Base-by-base conservation (phyloP, 2,888 invertebrate genomes). In the Acanthopleura granulata region DNA sequence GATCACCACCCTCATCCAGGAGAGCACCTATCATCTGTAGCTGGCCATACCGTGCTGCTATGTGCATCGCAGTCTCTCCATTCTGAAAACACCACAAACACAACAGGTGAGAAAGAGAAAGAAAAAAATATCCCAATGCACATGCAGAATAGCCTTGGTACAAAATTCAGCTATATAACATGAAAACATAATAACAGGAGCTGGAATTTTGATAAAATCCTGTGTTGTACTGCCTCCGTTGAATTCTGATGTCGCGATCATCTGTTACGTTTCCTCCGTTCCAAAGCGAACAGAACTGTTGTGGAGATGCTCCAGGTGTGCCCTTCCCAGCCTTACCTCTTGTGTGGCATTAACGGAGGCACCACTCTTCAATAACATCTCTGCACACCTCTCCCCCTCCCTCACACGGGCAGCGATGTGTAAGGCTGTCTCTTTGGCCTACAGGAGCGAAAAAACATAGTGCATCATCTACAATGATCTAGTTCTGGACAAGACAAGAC, bases 341-440 rank as follows among this genome's bases (percentile, higher is more conserved):
- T 97, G 98, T 3, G 95, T 94, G 78, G 98, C 94, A 91, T 99
- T 99, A 0, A 98, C 97, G 77, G 97, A 96, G 14, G 99, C 99
- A 0, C 99, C 99, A 3, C 98, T 98, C 91, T 99, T 99, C 57
- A 99, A 92, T 79, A 99, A 92, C 98, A 99, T 98, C 83, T 98
- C 93, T 6, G 98, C 98, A 91, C 99, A 99, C 86, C 95, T 94
- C 88, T 96, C 95, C 4, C 96, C 96, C 85, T 96, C 97, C 84
- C 94, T 94, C 76, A 97, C 96, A 80, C 97, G 93, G 0, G 98
- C 96, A n/a, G 98, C 98, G 78, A 99, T 97, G 89, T 99, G 99
- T 51, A 99, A 92, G 0, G 99, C 97, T 0, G 99, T 99, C 91
- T 99, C 99, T 69, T 95, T 94, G 79, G 95, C 93, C 89, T 90